Evolutionary conservation across 2,888 invertebrate species (phyloP), one percentile per base, ranked within the genome.

Genomic region (Creontiades dilutus): DNA sequence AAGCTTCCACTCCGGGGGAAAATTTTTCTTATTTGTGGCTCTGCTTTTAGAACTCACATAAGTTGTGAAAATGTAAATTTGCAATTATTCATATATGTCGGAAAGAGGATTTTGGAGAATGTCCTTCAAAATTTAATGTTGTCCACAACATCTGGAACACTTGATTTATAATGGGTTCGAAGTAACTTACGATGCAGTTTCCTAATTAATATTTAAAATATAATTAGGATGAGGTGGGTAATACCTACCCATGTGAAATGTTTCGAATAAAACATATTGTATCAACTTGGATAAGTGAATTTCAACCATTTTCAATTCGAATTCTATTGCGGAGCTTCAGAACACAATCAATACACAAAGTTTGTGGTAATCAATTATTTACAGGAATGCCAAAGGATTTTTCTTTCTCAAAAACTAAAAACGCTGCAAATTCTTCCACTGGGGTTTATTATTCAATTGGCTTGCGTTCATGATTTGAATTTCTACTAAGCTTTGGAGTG

Each of bases 91-190:
- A 78, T 78, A 47, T 1, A 19, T 78, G 78, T 78, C 78, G 16
- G 78, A 78, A 14, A 46, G 11, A 46, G 16, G 78, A 28, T 78
- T 78, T 78, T 37, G 37, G 61, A 76, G 27, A 78, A 78, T 78
- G 46, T 78, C 78, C 27, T 19, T 46, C 78, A 47, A 37, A 78
- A 78, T 19, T n/a, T 78, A 47, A 78, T 78, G 78, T 78, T 78
- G 78, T 47, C 78, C 46, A 68, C 68, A 78, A 78, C 78, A 78
- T 47, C 78, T 78, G 78, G 37, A 78, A n/a, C 78, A 78, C 27
- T 46, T 46, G 19, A 23, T 68, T 23, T 23, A 68, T 68, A 2
- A 68, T 68, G 68, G 61, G 19, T 3, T 61, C 7, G 19, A 19
- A n/a, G 61, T 9, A 68, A 68, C 68, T 68, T 13, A 19, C 3